Base-by-base conservation (phyloP, 2,888 invertebrate species). In the Lycocerus yunnanus region DNA sequence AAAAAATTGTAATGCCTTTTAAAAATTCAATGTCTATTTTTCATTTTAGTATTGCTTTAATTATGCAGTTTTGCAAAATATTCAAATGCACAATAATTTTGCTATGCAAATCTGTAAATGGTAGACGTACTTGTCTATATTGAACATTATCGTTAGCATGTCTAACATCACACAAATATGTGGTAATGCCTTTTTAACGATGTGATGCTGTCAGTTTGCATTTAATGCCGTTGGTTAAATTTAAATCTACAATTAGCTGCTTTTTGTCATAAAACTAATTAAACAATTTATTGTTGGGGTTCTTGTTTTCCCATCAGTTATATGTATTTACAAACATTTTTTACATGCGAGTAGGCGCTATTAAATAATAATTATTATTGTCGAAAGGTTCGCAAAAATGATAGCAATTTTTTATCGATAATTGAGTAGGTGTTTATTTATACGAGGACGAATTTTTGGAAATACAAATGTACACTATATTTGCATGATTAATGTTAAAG, bases 401-500 rank as follows among this genome's bases (percentile, higher is more conserved):
- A 24, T 27, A 13, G 1, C 27, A 27, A 1, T 27, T 27, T 11
- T 27, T 11, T 13, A 13, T 27, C n/a, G n/a, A 43, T 43, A n/a
- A 43, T 43, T 43, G 43, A n/a, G 2, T 43, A 24, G 21, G 21
- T 24, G 11, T 24, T 24, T 10, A 43, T 43, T n/a, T n/a, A n/a
- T 43, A 43, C 27, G n/a, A n/a, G n/a, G 43, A 63, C 69, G 58
- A 63, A 43, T 43, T 70, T 68, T 65, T 70, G 69, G 15, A 63
- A 70, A 70, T 70, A 65, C 58, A 68, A 68, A 14, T 68, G 58
- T 59, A 58, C 15, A 61, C 14, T 63, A 70, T 43, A 70, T 70
- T 43, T 70, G 69, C 69, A 70, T 70, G 71, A 71, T 71, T 71
- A 71, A 66, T 66, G 58, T 71, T 66, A 63, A 20, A 63, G 60